These are phyloP conservation scores for Dendrocincla fuliginosa DNA, from an alignment of 2,797 vertebrate genomes.

Conservation along the genomic window DNA sequence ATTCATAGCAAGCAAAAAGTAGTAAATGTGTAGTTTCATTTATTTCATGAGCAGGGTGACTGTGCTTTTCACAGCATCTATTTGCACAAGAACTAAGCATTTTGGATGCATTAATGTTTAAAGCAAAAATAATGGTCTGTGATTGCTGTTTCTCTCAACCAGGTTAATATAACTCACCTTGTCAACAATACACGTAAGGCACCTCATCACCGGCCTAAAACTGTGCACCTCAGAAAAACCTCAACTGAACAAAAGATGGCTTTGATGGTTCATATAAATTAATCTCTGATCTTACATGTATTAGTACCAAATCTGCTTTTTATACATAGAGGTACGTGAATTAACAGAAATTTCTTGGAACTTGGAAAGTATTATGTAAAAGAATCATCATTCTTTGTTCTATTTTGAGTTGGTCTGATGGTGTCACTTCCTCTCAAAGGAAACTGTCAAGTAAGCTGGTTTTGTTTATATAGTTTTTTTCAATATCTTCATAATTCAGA, in stretches of 20 bases:
- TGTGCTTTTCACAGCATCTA: not conserved
- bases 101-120: not conserved
- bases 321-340: not conserved
- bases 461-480: not conserved
- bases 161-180: rapidly evolving
- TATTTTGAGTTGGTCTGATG: not conserved
- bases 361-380: not conserved
- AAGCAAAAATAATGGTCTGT: not conserved
- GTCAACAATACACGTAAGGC: not conserved
- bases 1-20: not conserved
- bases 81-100: not conserved
- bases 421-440: conserved; percentile 3
- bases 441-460: not conserved
- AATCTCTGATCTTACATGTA: not conserved
- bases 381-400: not conserved
- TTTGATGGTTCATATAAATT: not conserved
- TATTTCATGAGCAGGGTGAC: not conserved
- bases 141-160: not conserved
- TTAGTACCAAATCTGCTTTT: not conserved
- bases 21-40: not conserved
- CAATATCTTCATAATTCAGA: not conserved
- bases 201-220: not conserved
- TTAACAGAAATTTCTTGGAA: not conserved
- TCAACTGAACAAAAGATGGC: not conserved
- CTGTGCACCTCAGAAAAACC: not conserved